Base-by-base conservation (phyloP, 2,113 vertebrate species). In the Aegithalos caudatus region DNA sequence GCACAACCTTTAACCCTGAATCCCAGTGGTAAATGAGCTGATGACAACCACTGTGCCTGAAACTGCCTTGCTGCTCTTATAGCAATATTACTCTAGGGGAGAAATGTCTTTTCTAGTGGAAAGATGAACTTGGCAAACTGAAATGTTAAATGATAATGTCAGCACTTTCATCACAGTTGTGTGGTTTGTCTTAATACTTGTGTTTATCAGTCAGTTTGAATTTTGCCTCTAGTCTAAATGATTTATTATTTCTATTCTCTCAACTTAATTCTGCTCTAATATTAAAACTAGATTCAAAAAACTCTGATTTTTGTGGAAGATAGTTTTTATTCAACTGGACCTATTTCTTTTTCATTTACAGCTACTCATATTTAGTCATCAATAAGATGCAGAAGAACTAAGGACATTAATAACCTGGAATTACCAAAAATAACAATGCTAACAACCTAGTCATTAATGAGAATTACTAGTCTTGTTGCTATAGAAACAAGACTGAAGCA, bases 391-490 rank as follows among this genome's bases (percentile, higher is more conserved):
- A 90, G 65, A 92, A 94, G 67, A 92, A 48, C 90, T 74, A 89
- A 92, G 33, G 83, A 80, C 87, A 95, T 96, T 95, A 96, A 95
- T 95, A 97, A 95, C 78, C 90, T 90, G 76, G 62, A 92, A 97
- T 96, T 96, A 95, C 86, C 51, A 94, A 96, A 97, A 96, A 97
- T 97, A 97, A 97, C 95, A 96, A 95, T 92, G 81, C 78, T 94
- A 97, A 96, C 88, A 95, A 93, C 86, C 83, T 96, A 95, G 86
- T 96, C 92, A 96, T 97, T 97, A 97, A 96, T 94, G 81, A 96
- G 92, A 97, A 96, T 97, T 96, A 95, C 93, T 95, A 84, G 67
- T 86, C 91, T 92, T 97, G 97, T 97, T 97, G 95, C 97, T 97
- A 97, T 97, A 97, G 97, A 96, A 97, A 97, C 96, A 95, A 78